Conservation (phyloP, 2,113 vertebrate species). For the Gorsachius goisagi region DNA sequence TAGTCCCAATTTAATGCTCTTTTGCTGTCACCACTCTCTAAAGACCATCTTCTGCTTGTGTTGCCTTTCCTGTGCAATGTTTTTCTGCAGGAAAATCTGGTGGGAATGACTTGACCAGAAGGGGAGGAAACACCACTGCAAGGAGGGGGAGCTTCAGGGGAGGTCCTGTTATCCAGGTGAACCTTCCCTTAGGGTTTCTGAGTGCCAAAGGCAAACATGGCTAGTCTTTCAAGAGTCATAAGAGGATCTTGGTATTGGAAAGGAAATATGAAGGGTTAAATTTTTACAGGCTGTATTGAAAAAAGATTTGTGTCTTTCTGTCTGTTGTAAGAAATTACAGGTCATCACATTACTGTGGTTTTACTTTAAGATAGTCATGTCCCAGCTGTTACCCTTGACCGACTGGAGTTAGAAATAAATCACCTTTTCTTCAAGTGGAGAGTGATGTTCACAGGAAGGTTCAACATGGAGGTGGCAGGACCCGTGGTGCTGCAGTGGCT, state of each 20-base stretch:
- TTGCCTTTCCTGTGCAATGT: not conserved
- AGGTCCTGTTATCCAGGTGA: not conserved
- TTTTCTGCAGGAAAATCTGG: not conserved
- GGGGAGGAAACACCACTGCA: not conserved
- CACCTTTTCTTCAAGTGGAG: not conserved
- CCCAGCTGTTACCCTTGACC: not conserved
- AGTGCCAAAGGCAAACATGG: not conserved
- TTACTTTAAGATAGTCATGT: not conserved
- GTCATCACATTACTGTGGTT: not conserved
- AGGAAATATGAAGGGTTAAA: not conserved
- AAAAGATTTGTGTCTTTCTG: not conserved
- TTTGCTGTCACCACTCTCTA: not conserved
- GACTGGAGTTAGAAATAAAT: not conserved
- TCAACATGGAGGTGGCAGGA: not conserved
- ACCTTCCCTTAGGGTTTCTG: not conserved
- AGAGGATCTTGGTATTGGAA: not conserved
- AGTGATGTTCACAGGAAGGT: not conserved
- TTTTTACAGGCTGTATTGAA: not conserved
- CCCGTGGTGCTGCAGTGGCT: accelerated
- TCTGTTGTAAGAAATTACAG: not conserved
- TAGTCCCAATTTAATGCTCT: not conserved
- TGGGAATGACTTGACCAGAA: not conserved
- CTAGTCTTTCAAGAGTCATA: not conserved
- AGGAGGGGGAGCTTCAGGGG: not conserved
- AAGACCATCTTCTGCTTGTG: not conserved